A percentile compares a stretch with the other conserved stretches of the same genome.
These are phyloP conservation scores for Pollenia labialis DNA, from an alignment of 2,888 invertebrate species.

Conservation along the genomic window DNA sequence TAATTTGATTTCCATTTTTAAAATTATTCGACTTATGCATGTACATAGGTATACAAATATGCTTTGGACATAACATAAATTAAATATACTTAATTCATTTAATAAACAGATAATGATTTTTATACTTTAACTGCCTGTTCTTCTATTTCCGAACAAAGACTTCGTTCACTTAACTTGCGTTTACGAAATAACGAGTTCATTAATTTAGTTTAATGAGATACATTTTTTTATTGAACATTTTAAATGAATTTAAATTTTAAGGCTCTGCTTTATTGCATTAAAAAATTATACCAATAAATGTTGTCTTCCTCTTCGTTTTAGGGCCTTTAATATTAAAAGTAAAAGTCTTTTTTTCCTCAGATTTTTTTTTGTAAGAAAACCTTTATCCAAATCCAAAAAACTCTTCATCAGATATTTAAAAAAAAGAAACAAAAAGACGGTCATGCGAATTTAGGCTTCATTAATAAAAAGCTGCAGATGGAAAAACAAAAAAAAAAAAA, in stretches of 20 bases:
- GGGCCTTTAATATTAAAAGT: slow-evolving; percentile 34
- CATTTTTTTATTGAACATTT: background rate
- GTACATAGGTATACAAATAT: no score
- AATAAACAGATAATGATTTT: no score
- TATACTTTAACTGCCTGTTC: no score
- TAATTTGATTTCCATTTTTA: no score
- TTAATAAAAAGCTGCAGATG: slow-evolving; percentile 32
- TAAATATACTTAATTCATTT: no score
- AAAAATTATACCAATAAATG: slow-evolving; percentile 20
- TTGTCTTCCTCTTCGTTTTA: slow-evolving; percentile 8
- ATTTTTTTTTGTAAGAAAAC: slow-evolving; percentile 42
- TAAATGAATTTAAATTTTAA: slow-evolving; percentile 3
- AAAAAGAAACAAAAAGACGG: slow-evolving; percentile 26
- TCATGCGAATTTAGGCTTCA: slow-evolving; percentile 57
- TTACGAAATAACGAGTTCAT: no score
- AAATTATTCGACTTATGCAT: no score
- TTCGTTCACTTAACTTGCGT: no score
- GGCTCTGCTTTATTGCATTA: slow-evolving; percentile 7
- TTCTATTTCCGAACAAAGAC: no score
- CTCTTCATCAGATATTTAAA: background rate
- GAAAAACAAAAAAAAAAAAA: slow-evolving; percentile 20
- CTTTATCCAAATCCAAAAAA: background rate
- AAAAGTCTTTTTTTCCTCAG: slow-evolving; percentile 39
- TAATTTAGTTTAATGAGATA: background rate
- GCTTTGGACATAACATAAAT: no score